These are phyloP conservation scores for Molothrus ater DNA, from an alignment of 2,797 vertebrate species.

Conservation along the genomic window DNA sequence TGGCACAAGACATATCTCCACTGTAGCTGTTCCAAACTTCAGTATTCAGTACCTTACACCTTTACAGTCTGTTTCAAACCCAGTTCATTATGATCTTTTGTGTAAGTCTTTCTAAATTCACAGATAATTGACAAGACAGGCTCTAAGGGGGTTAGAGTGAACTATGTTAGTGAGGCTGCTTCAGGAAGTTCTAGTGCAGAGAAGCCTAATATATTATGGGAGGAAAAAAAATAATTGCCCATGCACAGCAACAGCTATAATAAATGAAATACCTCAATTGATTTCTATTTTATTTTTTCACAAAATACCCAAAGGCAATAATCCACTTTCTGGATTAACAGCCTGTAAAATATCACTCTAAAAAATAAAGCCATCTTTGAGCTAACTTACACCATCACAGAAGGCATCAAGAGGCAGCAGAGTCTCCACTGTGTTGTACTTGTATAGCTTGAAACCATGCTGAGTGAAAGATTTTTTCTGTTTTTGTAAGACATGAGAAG, in stretches of 20 bases:
- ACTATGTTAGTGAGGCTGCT: conserved; percentile 4
- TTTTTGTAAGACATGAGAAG: background rate
- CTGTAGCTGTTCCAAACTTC: background rate
- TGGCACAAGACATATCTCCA: background rate
- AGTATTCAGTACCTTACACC: background rate
- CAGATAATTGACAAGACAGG: background rate
- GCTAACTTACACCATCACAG: background rate
- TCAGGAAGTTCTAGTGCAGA: conserved; percentile 6
- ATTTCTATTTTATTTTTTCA: conserved; percentile 42
- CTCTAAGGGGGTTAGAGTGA: background rate
- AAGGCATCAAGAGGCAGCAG: background rate
- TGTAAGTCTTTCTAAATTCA: conserved; percentile 42
- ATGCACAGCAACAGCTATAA: background rate
- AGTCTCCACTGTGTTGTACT: background rate
- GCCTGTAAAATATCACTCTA: conserved; percentile 35
- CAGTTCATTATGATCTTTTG: conserved; percentile 13
- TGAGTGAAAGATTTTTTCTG: conserved; percentile 3
- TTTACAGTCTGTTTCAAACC: background rate
- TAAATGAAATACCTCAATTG: conserved; percentile 31
- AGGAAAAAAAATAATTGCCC: conserved; percentile 10
- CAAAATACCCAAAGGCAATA: conserved; percentile 42
- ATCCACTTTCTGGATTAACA: conserved; percentile 51
- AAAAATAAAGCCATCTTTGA: conserved; percentile 35
- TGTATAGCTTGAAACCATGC: conserved; percentile 10
- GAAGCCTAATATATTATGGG: background rate